Evolutionary conservation across 2,797 vertebrate species (phyloP).

Genomic region (Melanotaenia pygmaea): DNA sequence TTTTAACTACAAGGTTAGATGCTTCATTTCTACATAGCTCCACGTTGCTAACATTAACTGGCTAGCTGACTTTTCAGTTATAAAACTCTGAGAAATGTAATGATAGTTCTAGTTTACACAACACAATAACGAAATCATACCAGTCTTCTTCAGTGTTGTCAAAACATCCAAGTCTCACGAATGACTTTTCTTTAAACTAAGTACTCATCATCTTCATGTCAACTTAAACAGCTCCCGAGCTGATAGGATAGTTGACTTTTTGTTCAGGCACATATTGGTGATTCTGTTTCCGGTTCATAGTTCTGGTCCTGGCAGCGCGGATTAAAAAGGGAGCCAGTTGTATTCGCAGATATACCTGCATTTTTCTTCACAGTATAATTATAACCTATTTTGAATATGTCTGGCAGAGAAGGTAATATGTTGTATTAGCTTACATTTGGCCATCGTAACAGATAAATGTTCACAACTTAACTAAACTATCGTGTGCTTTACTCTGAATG

Average conservation of each 20-base stretch:
- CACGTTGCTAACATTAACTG: slow-evolving; percentile 27
- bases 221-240: neutral
- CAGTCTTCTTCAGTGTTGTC: slow-evolving; percentile 12
- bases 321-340: slow-evolving; percentile 2
- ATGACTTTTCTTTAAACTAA: neutral
- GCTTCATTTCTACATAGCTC: slow-evolving; percentile 23
- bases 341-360: neutral
- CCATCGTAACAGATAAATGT: rapidly evolving
- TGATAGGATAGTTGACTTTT: neutral
- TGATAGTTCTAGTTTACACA: neutral
- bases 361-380: neutral
- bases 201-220: slow-evolving; percentile 10
- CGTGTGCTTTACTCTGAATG: neutral
- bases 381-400: slow-evolving; percentile 66
- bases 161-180: neutral
- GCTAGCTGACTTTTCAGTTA: neutral
- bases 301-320: slow-evolving; percentile 61
- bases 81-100: neutral
- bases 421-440: rapidly evolving
- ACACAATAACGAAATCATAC: neutral
- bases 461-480: neutral
- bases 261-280: slow-evolving; percentile 50
- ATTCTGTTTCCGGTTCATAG: slow-evolving; percentile 60
- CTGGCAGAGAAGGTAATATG: slow-evolving; percentile 83
- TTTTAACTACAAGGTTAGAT: slow-evolving; percentile 21